Base-by-base conservation (phyloP, 2,113 vertebrate species). In the Chlorodrepanis virens region DNA sequence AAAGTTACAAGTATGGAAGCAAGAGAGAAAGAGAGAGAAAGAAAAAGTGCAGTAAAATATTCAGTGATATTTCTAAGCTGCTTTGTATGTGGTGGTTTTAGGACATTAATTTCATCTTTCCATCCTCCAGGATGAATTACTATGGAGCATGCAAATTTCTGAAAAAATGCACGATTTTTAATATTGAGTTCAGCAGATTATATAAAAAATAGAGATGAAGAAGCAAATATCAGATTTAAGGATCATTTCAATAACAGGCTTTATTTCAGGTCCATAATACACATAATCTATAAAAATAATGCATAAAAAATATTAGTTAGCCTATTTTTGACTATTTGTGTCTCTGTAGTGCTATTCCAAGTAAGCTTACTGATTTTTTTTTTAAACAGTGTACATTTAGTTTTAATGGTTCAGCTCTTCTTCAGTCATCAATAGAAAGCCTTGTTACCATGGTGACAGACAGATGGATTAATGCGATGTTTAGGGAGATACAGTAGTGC, bases 361-460 rank as follows among this genome's bases (percentile, higher is more conserved):
- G 69, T 84, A 35, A 93, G 64, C 80, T 90, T 80, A 42, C 59
- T 80, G 29, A 24, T 35, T 14, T 49, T 84, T 68, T 67, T 94
- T 90, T 95, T 76, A 25, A 86, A 79, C 52, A 37, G 5, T 68
- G 61, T 93, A 88, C 75, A 67, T 92, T 94, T 94, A 96, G 63
- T 80, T 93, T 90, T 90, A 95, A 95, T 96, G 68, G 60, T 95
- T 92, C 10, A 12, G 79, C 52, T 93, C 59, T 49, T 87, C 78
- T 88, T 94, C 74, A 92, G 69, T 93, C 92, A 96, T 97, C 94
- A 96, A 86, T 91, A 96, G 83, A 49, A 90, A 94, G 71, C 93
- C 93, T 78, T 83, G 95, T 97, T 95, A 76, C 97, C 83, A 95
- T 96, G 75, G 96, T 79, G 95, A 97, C 83, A 95, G 95, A 93